Conservation (phyloP, 2,797 vertebrate genomes). For the Syndactyla subalaris region DNA sequence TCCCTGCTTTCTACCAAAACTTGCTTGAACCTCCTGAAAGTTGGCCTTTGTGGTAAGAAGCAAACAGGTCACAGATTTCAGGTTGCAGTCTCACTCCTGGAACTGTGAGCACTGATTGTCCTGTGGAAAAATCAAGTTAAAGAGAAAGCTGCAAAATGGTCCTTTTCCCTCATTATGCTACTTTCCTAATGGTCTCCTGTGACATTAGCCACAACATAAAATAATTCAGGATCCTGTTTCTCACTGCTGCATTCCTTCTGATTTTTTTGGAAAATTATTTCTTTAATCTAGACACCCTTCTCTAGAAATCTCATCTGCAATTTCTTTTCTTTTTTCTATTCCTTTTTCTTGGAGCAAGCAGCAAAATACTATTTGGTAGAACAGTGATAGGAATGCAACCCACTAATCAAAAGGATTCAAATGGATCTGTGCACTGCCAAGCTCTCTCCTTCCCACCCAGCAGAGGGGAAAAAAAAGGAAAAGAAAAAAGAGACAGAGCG, state of each 20-base stretch:
- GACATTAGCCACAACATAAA: background rate
- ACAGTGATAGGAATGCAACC: slow-evolving; percentile 59
- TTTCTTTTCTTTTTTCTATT: background rate
- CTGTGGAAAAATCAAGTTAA: slow-evolving; percentile 69
- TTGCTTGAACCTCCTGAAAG: slow-evolving; percentile 54
- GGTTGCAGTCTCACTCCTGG: slow-evolving; percentile 85
- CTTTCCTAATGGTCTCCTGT: background rate
- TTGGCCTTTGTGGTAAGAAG: slow-evolving; percentile 69
- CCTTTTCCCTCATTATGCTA: background rate
- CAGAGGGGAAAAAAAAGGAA: slow-evolving; percentile 36
- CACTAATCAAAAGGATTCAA: slow-evolving; percentile 78
- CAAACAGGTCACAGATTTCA: slow-evolving; percentile 85
- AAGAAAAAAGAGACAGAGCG: slow-evolving; percentile 57
- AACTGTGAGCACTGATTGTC: slow-evolving; percentile 87
- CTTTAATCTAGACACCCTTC: slow-evolving; percentile 27
- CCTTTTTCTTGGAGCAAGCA: slow-evolving; percentile 11
- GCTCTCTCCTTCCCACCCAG: slow-evolving; percentile 71
- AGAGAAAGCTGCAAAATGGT: slow-evolving; percentile 1
- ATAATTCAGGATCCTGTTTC: background rate
- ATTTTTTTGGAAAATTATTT: background rate
- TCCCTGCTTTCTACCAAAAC: slow-evolving; percentile 68
- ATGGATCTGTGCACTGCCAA: slow-evolving; percentile 60
- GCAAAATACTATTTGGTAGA: slow-evolving; percentile 51
- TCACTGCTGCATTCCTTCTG: background rate
- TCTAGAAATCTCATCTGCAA: slow-evolving; percentile 43